Conservation (phyloP, 2,113 vertebrate genomes). For the Sarotherodon lohbergeri region DNA sequence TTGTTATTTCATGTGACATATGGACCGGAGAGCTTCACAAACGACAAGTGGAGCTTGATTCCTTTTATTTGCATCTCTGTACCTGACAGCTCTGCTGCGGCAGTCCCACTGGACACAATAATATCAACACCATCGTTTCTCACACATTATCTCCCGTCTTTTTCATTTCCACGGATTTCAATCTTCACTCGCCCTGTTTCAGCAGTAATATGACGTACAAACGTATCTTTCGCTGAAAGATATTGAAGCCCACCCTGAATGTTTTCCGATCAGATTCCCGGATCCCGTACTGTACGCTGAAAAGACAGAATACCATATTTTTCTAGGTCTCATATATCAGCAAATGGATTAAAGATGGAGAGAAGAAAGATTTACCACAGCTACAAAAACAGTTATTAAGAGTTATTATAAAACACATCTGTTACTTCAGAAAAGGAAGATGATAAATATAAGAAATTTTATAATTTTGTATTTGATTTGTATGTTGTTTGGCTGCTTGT, state of each 20-base stretch:
- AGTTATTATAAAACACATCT: conserved; percentile 63
- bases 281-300: conserved; percentile 58
- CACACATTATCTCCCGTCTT: conserved; percentile 3
- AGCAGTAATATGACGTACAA: conserved; percentile 14
- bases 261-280: conserved; percentile 51
- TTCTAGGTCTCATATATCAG: conserved; percentile 61
- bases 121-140: not conserved
- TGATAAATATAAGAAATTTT: conserved; percentile 78
- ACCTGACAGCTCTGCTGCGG: not conserved
- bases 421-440: conserved; percentile 62
- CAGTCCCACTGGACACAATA: not conserved
- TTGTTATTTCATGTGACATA: not conserved
- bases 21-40: conserved; percentile 10
- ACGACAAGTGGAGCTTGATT: not conserved
- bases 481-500: conserved; percentile 81
- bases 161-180: conserved; percentile 8
- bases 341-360: conserved; percentile 38
- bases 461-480: conserved; percentile 84
- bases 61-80: not conserved
- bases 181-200: not conserved
- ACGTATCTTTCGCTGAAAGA: conserved; percentile 38
- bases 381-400: conserved; percentile 42
- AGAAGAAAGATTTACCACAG: conserved; percentile 51
- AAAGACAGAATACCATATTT: conserved; percentile 69
- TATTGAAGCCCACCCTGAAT: conserved; percentile 63